Percentiles rank a stretch among this genome's conserved stretches.
Conservation (phyloP, 2,113 vertebrate genomes). For the Daboia siamensis region DNA sequence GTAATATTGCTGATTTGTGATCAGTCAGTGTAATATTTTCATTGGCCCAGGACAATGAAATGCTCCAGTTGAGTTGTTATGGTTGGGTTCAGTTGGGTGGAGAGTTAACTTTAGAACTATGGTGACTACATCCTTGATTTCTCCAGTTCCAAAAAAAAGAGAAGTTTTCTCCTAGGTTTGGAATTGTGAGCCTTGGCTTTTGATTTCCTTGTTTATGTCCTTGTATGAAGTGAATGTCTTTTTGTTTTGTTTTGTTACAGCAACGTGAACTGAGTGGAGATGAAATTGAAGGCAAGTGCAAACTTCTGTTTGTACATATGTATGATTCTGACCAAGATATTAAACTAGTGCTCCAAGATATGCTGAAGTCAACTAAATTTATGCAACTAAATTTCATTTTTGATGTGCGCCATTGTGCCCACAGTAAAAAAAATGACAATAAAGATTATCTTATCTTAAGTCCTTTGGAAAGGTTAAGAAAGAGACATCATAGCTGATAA, state of each 20-base stretch:
- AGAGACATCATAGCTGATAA: neutral
- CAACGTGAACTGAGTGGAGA: slow-evolving; percentile 59
- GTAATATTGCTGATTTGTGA: neutral
- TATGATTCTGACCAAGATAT: neutral
- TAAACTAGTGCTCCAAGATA: neutral
- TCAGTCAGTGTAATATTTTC: neutral
- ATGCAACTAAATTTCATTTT: too few species aligned
- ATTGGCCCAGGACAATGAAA: neutral
- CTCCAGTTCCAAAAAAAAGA: neutral
- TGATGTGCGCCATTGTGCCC: too few species aligned
- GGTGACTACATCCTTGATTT: neutral
- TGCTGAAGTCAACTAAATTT: neutral
- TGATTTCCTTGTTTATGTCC: neutral
- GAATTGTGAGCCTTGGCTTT: neutral
- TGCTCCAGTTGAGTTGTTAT: neutral
- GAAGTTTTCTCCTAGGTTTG: neutral
- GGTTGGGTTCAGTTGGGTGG: neutral
- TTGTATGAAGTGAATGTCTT: neutral
- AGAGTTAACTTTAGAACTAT: slow-evolving; percentile 59
- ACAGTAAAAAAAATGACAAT: too few species aligned
- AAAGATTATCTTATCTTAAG: too few species aligned
- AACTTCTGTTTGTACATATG: neutral
- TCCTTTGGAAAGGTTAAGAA: neutral
- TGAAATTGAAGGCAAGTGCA: slow-evolving; percentile 60
- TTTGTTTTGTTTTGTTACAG: slow-evolving; percentile 25